Evolutionary conservation across 2,888 invertebrate species (phyloP).

Genomic region (Tetramorium bicarinatum): DNA sequence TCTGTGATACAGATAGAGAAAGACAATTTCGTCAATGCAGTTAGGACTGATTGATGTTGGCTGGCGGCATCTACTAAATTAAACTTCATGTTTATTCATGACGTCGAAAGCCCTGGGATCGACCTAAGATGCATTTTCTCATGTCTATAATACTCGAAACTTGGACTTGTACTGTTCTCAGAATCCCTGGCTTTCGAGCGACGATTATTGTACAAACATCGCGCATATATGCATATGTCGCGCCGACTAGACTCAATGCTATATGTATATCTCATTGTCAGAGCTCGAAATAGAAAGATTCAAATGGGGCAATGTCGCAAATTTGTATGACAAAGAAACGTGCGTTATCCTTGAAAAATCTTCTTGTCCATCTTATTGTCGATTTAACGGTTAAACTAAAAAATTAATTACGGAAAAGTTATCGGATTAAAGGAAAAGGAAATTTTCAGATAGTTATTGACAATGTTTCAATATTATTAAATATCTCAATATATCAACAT

Average conservation of each 20-base stretch:
- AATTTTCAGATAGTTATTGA: not conserved
- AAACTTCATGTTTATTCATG: constrained; percentile 44
- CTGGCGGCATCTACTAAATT: constrained; percentile 10
- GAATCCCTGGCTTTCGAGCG: constrained; percentile 13
- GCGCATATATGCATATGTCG: not conserved
- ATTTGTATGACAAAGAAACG: not conserved
- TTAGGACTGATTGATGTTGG: constrained; percentile 20
- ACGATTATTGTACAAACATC: constrained; percentile 24
- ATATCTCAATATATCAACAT: not conserved
- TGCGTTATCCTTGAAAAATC: not conserved
- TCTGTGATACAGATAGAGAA: constrained; percentile 20
- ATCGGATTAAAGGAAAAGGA: too few relatives aligned
- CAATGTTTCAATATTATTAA: not conserved
- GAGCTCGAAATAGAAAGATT: not conserved
- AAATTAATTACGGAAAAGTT: not conserved
- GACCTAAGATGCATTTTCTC: constrained; percentile 21
- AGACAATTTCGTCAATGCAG: constrained; percentile 15
- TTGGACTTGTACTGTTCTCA: not conserved
- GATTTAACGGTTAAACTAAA: not conserved
- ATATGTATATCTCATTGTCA: not conserved
- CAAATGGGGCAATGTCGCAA: not conserved
- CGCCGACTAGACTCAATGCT: not conserved
- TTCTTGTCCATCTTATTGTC: not conserved
- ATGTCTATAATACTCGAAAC: constrained; percentile 10
- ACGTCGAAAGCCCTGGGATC: not conserved